phyloP scores from a whole-genome alignment of 2,797 vertebrate species.

The Micropoecilia bifurca region DNA sequence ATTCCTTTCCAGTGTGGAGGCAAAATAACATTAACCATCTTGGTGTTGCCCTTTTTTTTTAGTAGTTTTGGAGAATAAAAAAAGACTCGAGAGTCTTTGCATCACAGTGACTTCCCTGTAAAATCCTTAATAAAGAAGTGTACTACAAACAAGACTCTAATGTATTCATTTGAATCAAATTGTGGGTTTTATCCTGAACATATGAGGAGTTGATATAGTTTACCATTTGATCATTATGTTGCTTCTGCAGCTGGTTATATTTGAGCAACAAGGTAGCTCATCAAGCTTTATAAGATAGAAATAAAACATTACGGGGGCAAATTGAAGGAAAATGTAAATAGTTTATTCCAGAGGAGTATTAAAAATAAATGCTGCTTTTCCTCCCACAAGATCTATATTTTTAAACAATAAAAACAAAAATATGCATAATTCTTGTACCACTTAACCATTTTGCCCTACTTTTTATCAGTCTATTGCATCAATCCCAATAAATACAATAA shows the following conservation, averaged over 20 bases:
- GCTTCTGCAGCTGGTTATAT: not conserved
- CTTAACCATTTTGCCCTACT: not conserved
- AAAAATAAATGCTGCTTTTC: not conserved
- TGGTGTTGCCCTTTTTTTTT: conserved; percentile 11
- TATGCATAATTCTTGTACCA: not conserved
- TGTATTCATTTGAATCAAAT: conserved; percentile 26
- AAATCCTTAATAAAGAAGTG: conserved; percentile 62
- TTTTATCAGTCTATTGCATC: not conserved
- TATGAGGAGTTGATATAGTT: not conserved
- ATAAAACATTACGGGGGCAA: not conserved
- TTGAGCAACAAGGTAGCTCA: not conserved
- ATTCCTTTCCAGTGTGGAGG: conserved; percentile 24
- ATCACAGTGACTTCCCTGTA: conserved; percentile 37
- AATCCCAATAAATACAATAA: not conserved
- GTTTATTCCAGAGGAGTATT: no score
- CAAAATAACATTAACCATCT: conserved; percentile 22
- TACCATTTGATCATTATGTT: not conserved
- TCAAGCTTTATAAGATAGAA: not conserved
- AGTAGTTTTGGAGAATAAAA: conserved; percentile 22
- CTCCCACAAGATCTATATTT: not conserved
- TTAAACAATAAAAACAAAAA: not conserved
- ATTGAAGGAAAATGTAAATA: not conserved
- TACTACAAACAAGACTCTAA: conserved; percentile 61
- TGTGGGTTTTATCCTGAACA: not conserved
- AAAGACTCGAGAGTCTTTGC: conserved; percentile 28